These are phyloP conservation scores for Sphenopsis melanotis DNA, from an alignment of 2,797 vertebrate genomes.

Conservation along the genomic window DNA sequence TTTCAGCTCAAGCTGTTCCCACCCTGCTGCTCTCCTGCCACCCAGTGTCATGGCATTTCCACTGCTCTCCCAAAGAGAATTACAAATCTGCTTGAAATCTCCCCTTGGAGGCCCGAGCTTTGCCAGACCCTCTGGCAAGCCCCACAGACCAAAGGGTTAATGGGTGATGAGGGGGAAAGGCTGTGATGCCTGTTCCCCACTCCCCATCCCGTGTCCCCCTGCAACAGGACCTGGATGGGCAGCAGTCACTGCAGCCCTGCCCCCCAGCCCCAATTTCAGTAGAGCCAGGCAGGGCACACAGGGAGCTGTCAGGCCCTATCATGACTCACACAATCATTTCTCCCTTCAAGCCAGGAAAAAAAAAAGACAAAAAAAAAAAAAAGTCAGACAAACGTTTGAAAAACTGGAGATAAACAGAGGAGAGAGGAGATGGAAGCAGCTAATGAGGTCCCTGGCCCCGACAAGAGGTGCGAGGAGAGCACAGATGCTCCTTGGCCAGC, in stretches of 20 bases:
- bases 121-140: not conserved
- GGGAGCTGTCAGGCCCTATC: conserved; percentile 23
- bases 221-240: not conserved
- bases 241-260: not conserved
- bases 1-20: not conserved
- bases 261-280: fast-evolving
- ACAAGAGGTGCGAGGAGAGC: not conserved
- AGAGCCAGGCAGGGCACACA: not conserved
- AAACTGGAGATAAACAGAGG: not conserved
- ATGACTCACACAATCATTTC: not conserved
- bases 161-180: not conserved
- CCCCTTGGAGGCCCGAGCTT: not conserved
- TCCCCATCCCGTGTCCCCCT: fast-evolving
- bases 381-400: not conserved
- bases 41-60: not conserved
- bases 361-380: not conserved
- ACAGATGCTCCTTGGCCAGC: not conserved
- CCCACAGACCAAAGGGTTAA: not conserved
- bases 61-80: not conserved
- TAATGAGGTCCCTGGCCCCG: not conserved
- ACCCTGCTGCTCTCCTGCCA: not conserved
- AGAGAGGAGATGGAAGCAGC: not conserved
- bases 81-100: not conserved
- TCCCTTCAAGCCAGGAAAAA: not conserved
- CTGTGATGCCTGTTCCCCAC: too few species aligned